Percentiles rank a stretch among this genome's conserved stretches.
Evolutionary conservation across 2,113 vertebrate genomes (phyloP).

Genomic region (Caranx ignobilis): DNA sequence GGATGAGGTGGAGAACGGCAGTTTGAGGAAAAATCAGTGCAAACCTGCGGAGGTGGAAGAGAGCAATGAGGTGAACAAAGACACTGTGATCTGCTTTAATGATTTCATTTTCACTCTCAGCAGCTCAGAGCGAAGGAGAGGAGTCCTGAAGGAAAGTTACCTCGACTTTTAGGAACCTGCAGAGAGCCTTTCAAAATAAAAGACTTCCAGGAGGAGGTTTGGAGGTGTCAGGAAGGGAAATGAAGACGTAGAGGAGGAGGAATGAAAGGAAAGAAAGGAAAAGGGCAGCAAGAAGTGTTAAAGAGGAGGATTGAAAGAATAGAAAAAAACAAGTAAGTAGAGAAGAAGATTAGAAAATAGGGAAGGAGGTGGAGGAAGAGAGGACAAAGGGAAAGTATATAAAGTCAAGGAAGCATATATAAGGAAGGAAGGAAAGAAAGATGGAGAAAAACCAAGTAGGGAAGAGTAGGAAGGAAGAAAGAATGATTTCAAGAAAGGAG

Average conservation of each 20-base stretch:
- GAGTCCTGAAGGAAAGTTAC: constrained; percentile 7
- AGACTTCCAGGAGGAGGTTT: background rate
- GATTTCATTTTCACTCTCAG: constrained; percentile 42
- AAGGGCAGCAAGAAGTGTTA: too few relatives aligned
- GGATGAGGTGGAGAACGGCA: constrained; percentile 34
- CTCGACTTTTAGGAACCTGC: background rate
- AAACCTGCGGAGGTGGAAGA: constrained; percentile 14
- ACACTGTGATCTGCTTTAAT: constrained; percentile 43
- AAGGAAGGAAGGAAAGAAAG: too few relatives aligned
- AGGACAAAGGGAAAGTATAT: too few relatives aligned
- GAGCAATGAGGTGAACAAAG: constrained; percentile 49
- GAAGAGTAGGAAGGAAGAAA: too few relatives aligned
- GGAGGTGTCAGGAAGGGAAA: background rate
- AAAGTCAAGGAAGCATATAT: too few relatives aligned
- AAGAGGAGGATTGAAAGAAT: background rate
- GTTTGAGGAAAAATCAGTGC: constrained; percentile 23
- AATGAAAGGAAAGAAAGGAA: background rate
- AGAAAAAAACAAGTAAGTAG: background rate
- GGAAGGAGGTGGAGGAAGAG: background rate
- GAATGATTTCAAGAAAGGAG: too few relatives aligned
- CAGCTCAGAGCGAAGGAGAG: background rate
- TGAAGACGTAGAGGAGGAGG: background rate
- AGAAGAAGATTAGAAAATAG: background rate
- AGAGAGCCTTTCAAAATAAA: background rate
- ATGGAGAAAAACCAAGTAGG: too few relatives aligned